phyloP scores from a whole-genome alignment of 2,888 invertebrate genomes.

The Silvanus unidentatus region DNA sequence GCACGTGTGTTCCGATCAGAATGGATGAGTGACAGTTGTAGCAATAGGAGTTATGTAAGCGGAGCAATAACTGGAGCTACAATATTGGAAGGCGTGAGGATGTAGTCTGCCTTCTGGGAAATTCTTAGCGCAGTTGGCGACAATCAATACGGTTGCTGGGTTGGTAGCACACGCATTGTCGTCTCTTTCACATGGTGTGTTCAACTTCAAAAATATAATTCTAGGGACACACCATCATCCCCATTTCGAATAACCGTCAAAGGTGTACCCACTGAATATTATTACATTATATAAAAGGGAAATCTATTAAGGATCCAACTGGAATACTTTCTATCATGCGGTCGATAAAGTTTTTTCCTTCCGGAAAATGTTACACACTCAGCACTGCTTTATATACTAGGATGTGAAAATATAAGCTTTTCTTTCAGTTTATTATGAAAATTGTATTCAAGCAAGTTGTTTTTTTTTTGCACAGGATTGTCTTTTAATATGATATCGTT shows the following conservation, averaged over 20 bases:
- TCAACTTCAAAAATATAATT: conserved; percentile 5
- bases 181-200: conserved; percentile 7
- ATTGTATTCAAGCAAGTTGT: too few species aligned
- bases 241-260: conserved; percentile 1
- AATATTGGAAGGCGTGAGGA: conserved; percentile 21
- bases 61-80: conserved; percentile 23
- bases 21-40: conserved; percentile 20
- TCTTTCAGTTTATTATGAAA: too few species aligned
- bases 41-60: conserved; percentile 20
- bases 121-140: conserved; percentile 31
- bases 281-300: conserved; percentile 2
- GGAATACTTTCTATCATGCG: not conserved
- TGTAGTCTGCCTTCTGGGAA: conserved; percentile 26
- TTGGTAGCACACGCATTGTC: conserved; percentile 29
- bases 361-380: too few species aligned
- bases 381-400: too few species aligned
- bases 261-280: conserved; percentile 2
- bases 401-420: too few species aligned
- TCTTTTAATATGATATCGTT: not conserved
- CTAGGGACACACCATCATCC: not conserved
- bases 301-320: conserved; percentile 5
- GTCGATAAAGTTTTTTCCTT: too few species aligned
- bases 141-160: conserved; percentile 35
- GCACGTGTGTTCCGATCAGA: conserved; percentile 14
- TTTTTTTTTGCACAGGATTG: not conserved